Evolutionary conservation across 1,140 invertebrate species (phyloP), one percentile per base, ranked within the genome.

Genomic region (Aphis gossypii): DNA sequence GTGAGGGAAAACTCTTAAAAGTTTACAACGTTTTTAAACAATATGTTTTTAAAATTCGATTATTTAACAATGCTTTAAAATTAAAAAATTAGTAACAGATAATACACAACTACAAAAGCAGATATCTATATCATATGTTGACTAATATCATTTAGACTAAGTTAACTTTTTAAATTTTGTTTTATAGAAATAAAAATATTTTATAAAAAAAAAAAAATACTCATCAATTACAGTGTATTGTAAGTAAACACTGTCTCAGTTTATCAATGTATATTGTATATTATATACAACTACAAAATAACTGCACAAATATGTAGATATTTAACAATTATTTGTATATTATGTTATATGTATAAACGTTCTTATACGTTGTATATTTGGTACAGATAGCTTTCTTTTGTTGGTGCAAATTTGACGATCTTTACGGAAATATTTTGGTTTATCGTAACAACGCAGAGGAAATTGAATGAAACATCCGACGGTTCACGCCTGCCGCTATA

Each of bases 401-500:
- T 68, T 60, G 56, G 46, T 20, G 41, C 25, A 3, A 44, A 89
- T 89, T 54, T 23, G 88, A 41, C 35, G 88, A 89, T 89, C 51
- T 89, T 89, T 41, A 56, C 88, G 88, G 48, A 56, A 89, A 56
- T 54, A 54, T 68, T 90, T 60, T 25, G 41, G 54, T 90, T 68
- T 68, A 90, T 68, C 89, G 82, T 35, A 84, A 83, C 92, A 44
- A 86, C 51, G 92, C 92, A 41, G 48, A 93, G 46, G 82, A 83
- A 93, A 93, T 93, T 93, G 82, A 93, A 93, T 93, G 92, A 54
- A 93, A 93, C 92, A 93, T 93, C 92, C 92, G 82, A 93, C 82
- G 51, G 90, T 90, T 68, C 54, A 38, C 90, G 90, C n/a, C 23
- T 82, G 76, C 90, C n/a, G 20, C 54, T 60, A 21, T 30, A 82